phyloP scores from a whole-genome alignment of 2,113 vertebrate genomes.

The Oncorhynchus nerka region DNA sequence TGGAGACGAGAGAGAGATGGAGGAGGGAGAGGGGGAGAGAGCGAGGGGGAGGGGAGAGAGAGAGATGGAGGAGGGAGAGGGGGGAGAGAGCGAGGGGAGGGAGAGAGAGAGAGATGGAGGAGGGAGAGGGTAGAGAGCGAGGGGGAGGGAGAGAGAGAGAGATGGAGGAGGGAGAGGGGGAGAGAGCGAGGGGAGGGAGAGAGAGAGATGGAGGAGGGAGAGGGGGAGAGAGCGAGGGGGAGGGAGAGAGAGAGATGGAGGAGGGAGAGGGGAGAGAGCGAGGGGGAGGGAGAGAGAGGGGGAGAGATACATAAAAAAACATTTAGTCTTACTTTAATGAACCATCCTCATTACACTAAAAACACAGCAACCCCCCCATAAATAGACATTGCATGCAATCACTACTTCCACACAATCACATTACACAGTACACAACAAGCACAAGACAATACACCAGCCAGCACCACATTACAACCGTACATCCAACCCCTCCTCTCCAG shows the following conservation, averaged over 20 bases:
- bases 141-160: slow-evolving; percentile 40
- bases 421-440: no score
- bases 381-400: no score
- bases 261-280: no score
- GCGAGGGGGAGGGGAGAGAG: slow-evolving; percentile 23
- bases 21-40: slow-evolving; percentile 12
- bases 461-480: no score
- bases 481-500: no score
- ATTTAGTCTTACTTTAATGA: background rate
- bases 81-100: slow-evolving; percentile 14
- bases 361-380: slow-evolving; percentile 15
- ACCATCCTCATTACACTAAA: no score
- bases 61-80: no score
- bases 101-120: slow-evolving; percentile 20
- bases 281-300: slow-evolving; percentile 34
- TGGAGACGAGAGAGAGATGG: slow-evolving; percentile 33
- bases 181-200: no score
- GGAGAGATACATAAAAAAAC: background rate
- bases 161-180: slow-evolving; percentile 20
- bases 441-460: no score
- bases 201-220: slow-evolving; percentile 3
- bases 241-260: background rate
- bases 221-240: background rate
- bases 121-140: slow-evolving; percentile 28
- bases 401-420: no score